Evolutionary conservation across 2,888 invertebrate species (phyloP), one percentile per base, ranked within the genome.

Genomic region (Troides oblongomaculatus): DNA sequence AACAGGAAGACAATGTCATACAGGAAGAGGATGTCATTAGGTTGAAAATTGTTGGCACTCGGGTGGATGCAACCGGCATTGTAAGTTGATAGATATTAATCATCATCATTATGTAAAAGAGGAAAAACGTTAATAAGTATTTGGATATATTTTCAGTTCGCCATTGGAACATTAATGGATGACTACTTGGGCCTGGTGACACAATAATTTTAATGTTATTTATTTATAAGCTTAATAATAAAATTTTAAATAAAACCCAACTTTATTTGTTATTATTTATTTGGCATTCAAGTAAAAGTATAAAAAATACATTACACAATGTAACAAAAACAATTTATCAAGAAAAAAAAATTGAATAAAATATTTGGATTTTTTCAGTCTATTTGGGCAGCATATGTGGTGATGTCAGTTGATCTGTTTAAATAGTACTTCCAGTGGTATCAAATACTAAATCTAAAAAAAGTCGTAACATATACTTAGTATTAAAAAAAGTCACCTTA

Each of bases 161-260:
- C 99, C 1, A 99, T 99, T 88, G 99, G 99, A 74, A 99, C 99
- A 0, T 93, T 99, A 66, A 99, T 99, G 99, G 99, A 99, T 82
- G 99, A 99, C 92, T 99, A 97, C 86, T 92, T 99, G 81, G 99
- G 99, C 79, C 90, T 96, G 81, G 95, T 95, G 72, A 92, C 92
- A 73, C 92, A 92, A 75, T 92, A 80, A 85, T 76, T 75, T 46
- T 39, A 25, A 21, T 62, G 68, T 66, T 43, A 70, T 69, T 66
- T 71, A 66, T 71, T 70, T 69, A 70, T 71, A 72, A 63, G 67
- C 30, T 25, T 57, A 72, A 60, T 60, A 72, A 73, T 78, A 66
- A 74, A 72, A 57, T 71, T 71, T 78, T 56, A 74, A 79, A 79
- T 78, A 71, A 82, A 84, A 83, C 77, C 78, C 75, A 70, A 12